phyloP scores from a whole-genome alignment of 2,797 vertebrate genomes.

The Todus mexicanus region DNA sequence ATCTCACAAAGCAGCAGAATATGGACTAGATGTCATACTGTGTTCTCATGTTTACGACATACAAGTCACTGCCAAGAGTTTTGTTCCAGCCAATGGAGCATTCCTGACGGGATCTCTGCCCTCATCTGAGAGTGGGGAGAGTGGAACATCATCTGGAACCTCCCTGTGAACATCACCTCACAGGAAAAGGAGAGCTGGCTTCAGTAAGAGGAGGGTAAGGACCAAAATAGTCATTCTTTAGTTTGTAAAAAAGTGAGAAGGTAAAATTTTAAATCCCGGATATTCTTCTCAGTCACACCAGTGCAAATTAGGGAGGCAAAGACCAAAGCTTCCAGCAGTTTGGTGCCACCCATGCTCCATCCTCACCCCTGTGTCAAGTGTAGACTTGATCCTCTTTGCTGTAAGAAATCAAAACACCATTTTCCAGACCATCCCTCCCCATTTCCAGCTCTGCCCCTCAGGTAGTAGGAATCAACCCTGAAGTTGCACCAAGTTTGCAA shows the following conservation, averaged over 20 bases:
- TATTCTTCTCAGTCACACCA: not conserved
- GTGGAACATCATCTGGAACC: not conserved
- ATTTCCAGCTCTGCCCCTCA: not conserved
- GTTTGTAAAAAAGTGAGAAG: not conserved
- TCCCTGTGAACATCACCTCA: not conserved
- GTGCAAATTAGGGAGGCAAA: not conserved
- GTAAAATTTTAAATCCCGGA: not conserved
- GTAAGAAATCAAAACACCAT: not conserved
- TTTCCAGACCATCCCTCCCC: not conserved
- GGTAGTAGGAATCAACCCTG: not conserved
- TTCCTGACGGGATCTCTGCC: not conserved
- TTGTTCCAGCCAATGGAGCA: not conserved
- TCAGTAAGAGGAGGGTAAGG: not conserved
- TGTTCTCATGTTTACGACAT: not conserved
- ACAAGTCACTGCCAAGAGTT: not conserved
- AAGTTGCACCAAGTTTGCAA: not conserved
- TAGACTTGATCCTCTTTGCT: not conserved
- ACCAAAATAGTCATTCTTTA: not conserved
- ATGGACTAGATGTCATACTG: not conserved
- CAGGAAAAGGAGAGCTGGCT: not conserved
- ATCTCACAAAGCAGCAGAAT: not conserved
- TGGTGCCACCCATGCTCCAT: not conserved
- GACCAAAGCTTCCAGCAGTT: not conserved
- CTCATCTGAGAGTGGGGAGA: not conserved
- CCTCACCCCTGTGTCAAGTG: not conserved